Conservation (phyloP, 2,888 invertebrate species). For the Onchidella celtica region DNA sequence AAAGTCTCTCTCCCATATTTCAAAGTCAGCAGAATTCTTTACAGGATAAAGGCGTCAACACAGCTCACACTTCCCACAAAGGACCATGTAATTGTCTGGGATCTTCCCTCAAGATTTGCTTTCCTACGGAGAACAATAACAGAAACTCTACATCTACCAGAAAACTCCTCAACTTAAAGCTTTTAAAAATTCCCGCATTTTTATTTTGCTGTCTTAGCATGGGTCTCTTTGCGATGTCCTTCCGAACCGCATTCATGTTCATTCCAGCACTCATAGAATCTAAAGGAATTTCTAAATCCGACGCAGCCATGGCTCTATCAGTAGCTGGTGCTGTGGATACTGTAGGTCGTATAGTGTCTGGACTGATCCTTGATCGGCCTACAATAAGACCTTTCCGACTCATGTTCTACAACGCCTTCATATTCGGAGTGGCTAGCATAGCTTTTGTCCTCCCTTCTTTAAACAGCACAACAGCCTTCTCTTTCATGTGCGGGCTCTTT, state of each 20-base stretch:
- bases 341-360: constrained; percentile 61
- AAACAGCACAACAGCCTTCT: constrained; percentile 57
- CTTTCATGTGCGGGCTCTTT: constrained; percentile 59
- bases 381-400: constrained; percentile 62
- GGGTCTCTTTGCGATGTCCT: constrained; percentile 52
- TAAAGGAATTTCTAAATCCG: constrained; percentile 58
- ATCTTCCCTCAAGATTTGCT: constrained; percentile 22
- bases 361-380: constrained; percentile 64
- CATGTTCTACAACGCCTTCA: constrained; percentile 61
- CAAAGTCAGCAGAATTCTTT: too few relatives aligned
- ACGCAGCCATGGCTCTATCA: constrained; percentile 65
- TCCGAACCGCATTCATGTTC: constrained; percentile 64
- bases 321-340: constrained; percentile 66
- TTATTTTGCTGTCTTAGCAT: constrained; percentile 56
- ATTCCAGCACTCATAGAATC: constrained; percentile 66
- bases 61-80: background rate
- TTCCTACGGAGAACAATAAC: constrained; percentile 33
- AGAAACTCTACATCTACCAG: background rate
- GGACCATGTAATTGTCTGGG: background rate
- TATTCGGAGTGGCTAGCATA: constrained; percentile 60
- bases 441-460: constrained; percentile 61
- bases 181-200: constrained; percentile 53
- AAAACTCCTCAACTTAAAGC: constrained; percentile 48
- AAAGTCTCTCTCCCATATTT: too few relatives aligned
- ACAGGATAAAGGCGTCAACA: background rate